These are phyloP conservation scores for Diachasmimorpha longicaudata DNA, from an alignment of 1,140 invertebrate genomes.

Conservation along the genomic window DNA sequence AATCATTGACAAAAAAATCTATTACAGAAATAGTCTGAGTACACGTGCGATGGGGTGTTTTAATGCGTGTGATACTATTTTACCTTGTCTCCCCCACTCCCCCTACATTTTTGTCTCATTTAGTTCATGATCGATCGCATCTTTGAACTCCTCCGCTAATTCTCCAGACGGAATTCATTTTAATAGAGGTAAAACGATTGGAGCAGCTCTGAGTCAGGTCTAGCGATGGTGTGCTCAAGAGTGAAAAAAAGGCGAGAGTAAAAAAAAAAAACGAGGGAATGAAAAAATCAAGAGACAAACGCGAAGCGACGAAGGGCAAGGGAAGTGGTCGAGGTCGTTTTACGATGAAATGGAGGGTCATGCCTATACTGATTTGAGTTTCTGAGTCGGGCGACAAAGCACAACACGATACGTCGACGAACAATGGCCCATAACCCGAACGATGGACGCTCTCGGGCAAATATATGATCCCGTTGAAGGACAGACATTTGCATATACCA, in stretches of 20 bases:
- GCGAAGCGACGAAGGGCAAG: not conserved
- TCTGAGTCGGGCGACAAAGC: conserved; percentile 12
- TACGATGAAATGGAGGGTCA: not conserved
- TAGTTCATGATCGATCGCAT: too few relatives aligned
- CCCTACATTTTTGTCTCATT: not conserved
- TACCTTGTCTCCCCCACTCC: too few relatives aligned
- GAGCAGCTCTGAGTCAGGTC: conserved; percentile 6
- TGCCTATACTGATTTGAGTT: not conserved
- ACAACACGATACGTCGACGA: not conserved
- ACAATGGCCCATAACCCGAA: conserved; percentile 20
- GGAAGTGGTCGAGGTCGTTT: conserved; percentile 10
- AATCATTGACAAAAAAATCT: too few relatives aligned
- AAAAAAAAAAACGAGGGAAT: not conserved
- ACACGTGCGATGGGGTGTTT: too few relatives aligned
- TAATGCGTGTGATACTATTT: too few relatives aligned
- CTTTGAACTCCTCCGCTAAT: too few relatives aligned
- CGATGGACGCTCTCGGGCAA: not conserved
- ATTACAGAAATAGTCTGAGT: too few relatives aligned
- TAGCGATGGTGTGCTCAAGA: not conserved
- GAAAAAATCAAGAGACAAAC: not conserved
- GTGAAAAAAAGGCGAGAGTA: not conserved
- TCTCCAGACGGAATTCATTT: not conserved
- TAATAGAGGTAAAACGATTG: conserved; percentile 24
- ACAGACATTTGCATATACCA: conserved; percentile 30
- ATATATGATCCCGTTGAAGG: conserved; percentile 25